A percentile compares a stretch with the other conserved stretches of the same genome.
Evolutionary conservation across 2,797 vertebrate species (phyloP).

Genomic region (Synaphobranchus kaupii): DNA sequence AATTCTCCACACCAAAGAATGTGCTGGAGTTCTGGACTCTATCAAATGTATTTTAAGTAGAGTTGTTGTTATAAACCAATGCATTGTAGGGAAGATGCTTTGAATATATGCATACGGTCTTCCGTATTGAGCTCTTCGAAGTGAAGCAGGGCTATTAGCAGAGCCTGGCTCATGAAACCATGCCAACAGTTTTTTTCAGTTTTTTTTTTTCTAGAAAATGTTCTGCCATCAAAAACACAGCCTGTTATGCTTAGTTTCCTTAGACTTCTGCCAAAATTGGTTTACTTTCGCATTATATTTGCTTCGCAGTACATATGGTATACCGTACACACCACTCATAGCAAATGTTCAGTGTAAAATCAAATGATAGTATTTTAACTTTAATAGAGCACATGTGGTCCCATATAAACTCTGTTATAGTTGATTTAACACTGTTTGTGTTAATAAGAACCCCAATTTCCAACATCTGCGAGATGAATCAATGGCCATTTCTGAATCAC

Average conservation of each 20-base stretch:
- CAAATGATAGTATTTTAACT: not conserved
- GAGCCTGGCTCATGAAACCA: not conserved
- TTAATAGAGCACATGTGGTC: not conserved
- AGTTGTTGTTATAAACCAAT: not conserved
- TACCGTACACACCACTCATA: too few species aligned
- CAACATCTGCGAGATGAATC: not conserved
- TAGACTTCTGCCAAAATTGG: not conserved
- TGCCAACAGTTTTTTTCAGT: not conserved
- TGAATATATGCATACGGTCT: not conserved
- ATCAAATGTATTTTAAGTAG: not conserved
- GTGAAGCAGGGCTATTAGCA: not conserved
- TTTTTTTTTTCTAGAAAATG: not conserved
- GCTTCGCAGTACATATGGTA: not conserved
- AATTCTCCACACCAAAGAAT: constrained; percentile 4
- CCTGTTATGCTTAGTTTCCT: not conserved
- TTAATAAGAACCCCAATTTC: not conserved
- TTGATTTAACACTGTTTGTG: not conserved
- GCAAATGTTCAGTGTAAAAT: not conserved
- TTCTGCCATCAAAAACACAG: not conserved
- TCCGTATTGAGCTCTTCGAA: not conserved
- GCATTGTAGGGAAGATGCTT: not conserved
- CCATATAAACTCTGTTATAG: not conserved
- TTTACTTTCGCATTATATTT: not conserved
- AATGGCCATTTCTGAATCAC: not conserved
- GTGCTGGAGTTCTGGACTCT: not conserved